These are phyloP conservation scores for Corythornis madagascariensis DNA, from an alignment of 2,113 vertebrate species.

Conservation along the genomic window DNA sequence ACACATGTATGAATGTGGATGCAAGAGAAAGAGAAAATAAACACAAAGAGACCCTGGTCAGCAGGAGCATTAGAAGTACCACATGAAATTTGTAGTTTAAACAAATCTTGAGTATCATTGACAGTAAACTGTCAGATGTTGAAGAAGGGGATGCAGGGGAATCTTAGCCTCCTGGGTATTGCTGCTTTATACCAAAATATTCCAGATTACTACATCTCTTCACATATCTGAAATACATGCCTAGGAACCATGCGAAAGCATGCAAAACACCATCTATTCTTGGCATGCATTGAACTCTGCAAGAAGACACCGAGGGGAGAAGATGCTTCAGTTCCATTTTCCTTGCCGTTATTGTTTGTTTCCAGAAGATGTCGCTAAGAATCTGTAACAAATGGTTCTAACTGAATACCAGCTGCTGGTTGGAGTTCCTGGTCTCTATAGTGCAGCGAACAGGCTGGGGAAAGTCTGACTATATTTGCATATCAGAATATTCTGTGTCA, in stretches of 20 bases:
- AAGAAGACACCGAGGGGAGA: not conserved
- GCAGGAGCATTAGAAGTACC: not conserved
- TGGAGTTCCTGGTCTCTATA: not conserved
- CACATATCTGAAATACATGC: not conserved
- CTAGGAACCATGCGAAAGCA: not conserved
- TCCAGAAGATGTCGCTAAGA: constrained; percentile 57
- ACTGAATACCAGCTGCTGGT: not conserved
- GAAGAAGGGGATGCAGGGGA: not conserved
- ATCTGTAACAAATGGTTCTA: not conserved
- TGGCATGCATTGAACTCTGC: not conserved
- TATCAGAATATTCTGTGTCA: not conserved
- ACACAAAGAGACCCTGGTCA: not conserved
- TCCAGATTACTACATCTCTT: not conserved
- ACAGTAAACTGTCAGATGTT: not conserved
- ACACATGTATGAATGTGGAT: not conserved
- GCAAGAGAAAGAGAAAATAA: not conserved
- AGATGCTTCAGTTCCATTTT: not conserved
- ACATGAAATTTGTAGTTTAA: not conserved
- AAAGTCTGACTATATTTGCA: not conserved
- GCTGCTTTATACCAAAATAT: not conserved
- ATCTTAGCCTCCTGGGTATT: not conserved
- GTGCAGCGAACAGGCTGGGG: not conserved
- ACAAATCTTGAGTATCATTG: not conserved
- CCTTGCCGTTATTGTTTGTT: not conserved
- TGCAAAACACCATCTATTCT: not conserved